phyloP scores from a whole-genome alignment of 1,140 invertebrate genomes.

The Drosophila nannoptera region DNA sequence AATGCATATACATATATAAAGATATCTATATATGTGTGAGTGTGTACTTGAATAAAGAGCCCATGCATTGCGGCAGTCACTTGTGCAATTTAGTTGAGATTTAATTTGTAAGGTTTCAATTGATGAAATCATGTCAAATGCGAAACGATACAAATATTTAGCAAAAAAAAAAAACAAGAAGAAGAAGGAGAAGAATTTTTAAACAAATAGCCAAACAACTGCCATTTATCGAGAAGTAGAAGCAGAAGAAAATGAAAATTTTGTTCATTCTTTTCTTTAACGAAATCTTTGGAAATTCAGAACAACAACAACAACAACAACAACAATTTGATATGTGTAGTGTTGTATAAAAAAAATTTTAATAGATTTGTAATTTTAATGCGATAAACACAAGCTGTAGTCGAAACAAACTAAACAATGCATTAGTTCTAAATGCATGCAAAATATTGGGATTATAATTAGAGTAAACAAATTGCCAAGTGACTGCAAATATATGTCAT shows the following conservation, averaged over 20 bases:
- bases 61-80: conserved; percentile 56
- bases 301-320: conserved; percentile 1
- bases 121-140: conserved; percentile 7
- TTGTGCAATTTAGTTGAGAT: conserved; percentile 55
- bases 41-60: conserved; percentile 6
- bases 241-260: conserved; percentile 30
- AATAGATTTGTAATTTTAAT: conserved; percentile 58
- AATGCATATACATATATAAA: conserved; percentile 18
- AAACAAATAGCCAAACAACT: conserved; percentile 72
- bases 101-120: conserved; percentile 65
- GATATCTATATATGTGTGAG: conserved; percentile 11
- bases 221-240: conserved; percentile 62
- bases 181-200: conserved; percentile 14
- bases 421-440: conserved; percentile 33
- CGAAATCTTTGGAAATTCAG: conserved; percentile 41
- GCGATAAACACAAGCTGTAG: conserved; percentile 35
- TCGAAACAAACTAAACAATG: conserved; percentile 35
- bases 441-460: conserved; percentile 36
- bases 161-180: conserved; percentile 30
- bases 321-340: conserved; percentile 61
- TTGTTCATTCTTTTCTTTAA: conserved; percentile 50
- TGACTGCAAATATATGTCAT: conserved; percentile 65
- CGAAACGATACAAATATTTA: conserved; percentile 29
- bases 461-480: conserved; percentile 55
- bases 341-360: conserved; percentile 57